A percentile compares a stretch with the other conserved stretches of the same genome.
Conservation (phyloP, 2,797 vertebrate genomes). For the Cuculus canorus region DNA sequence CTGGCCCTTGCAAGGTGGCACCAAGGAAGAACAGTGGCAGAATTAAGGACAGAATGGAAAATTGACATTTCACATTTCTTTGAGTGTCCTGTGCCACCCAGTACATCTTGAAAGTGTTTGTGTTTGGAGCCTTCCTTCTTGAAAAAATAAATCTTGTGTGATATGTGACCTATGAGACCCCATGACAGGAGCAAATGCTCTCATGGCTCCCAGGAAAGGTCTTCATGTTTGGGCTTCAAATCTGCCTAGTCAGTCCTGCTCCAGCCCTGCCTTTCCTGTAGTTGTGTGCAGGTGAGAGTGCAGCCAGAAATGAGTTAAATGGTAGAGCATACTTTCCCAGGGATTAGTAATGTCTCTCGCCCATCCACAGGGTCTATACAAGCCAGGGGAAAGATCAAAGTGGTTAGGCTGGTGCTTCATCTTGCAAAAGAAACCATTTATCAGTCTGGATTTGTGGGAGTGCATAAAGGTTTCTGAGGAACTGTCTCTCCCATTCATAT, state of each 20-base stretch:
- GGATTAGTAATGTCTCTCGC: not conserved
- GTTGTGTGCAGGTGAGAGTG: not conserved
- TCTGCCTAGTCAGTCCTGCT: not conserved
- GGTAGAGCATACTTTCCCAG: rapidly evolving
- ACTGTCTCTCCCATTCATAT: rapidly evolving
- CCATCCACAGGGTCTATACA: not conserved
- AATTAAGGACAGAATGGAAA: not conserved
- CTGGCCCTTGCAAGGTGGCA: not conserved
- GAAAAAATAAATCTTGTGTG: not conserved
- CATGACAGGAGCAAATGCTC: rapidly evolving
- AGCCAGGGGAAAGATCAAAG: not conserved
- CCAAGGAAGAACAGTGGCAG: not conserved
- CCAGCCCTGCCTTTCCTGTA: not conserved
- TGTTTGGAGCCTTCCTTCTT: not conserved
- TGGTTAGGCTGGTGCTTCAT: not conserved
- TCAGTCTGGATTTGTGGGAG: not conserved
- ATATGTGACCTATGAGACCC: not conserved
- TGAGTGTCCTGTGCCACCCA: not conserved
- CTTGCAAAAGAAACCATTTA: not conserved
- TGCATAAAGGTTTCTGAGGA: not conserved
- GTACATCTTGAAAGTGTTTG: not conserved
- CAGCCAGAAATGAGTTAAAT: not conserved
- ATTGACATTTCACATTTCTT: not conserved
- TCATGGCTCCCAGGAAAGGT: not conserved
- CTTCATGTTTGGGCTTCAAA: not conserved